Evolutionary conservation across 2,888 invertebrate genomes (phyloP).

Genomic region (Cephus runcator): DNA sequence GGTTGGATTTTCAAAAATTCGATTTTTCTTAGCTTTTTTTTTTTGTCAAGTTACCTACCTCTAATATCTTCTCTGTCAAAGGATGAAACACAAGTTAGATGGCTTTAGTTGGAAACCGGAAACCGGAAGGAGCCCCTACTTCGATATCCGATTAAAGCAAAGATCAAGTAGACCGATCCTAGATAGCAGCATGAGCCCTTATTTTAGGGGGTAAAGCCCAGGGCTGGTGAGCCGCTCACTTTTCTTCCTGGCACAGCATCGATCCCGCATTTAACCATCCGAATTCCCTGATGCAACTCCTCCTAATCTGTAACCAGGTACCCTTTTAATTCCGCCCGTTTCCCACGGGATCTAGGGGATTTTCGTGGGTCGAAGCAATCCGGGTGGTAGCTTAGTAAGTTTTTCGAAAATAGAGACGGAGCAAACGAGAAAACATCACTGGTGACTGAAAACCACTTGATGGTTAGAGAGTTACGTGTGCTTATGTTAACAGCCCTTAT

Average conservation of each 20-base stretch:
- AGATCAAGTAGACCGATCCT: background rate
- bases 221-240: slow-evolving; percentile 1
- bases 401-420: background rate
- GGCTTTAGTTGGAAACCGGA: background rate
- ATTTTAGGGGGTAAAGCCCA: background rate
- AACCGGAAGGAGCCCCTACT: background rate
- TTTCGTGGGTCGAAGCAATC: background rate
- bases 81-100: background rate
- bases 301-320: slow-evolving; percentile 34
- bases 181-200: background rate
- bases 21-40: background rate
- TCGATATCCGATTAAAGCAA: background rate
- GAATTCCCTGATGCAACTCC: slow-evolving; percentile 30
- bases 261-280: background rate
- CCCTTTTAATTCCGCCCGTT: slow-evolving; percentile 32
- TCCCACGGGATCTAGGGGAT: background rate
- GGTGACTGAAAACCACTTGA: background rate
- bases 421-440: background rate
- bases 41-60: background rate
- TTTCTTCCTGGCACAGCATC: slow-evolving; percentile 1
- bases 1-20: background rate
- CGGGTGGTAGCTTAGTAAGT: background rate
- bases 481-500: background rate
- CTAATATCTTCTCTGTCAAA: background rate
- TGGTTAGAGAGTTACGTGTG: background rate